phyloP scores from a whole-genome alignment of 2,113 vertebrate species.

The Orycteropus afer region DNA sequence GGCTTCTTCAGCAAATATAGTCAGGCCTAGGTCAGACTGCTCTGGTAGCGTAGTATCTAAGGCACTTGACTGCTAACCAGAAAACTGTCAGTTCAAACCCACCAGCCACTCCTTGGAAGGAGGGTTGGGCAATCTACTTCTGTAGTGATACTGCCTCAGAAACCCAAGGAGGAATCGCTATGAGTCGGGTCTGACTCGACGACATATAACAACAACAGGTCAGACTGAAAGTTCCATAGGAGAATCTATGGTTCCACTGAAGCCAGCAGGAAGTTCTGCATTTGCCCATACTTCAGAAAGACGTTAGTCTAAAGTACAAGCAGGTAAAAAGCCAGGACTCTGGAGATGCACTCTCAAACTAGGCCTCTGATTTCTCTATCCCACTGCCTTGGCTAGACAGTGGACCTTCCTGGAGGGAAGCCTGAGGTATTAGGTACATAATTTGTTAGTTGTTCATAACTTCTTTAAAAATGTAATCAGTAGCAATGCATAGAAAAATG shows the following conservation, averaged over 20 bases:
- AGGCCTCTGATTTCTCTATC: not conserved
- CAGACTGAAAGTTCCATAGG: too few species aligned
- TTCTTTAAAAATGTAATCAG: not conserved
- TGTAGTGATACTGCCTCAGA: too few species aligned
- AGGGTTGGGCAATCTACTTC: too few species aligned
- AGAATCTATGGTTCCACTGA: not conserved
- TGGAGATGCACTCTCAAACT: not conserved
- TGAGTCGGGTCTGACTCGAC: too few species aligned
- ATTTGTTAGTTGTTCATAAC: too few species aligned
- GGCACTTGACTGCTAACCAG: too few species aligned
- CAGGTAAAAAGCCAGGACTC: not conserved
- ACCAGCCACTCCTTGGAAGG: too few species aligned
- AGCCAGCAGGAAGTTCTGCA: not conserved
- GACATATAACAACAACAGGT: too few species aligned
- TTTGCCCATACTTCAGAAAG: not conserved
- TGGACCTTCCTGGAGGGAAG: not conserved
- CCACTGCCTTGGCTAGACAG: not conserved
- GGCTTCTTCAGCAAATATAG: not conserved
- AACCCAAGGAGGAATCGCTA: too few species aligned
- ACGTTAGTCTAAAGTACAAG: not conserved
- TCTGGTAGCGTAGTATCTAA: too few species aligned
- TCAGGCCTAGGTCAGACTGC: not conserved
- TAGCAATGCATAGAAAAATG: not conserved
- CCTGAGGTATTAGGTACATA: not conserved
- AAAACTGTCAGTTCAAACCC: too few species aligned